Percentiles rank a stretch among this genome's conserved stretches.
These are phyloP conservation scores for Actinernus sp. DNA, from an alignment of 92 coral and sea anemone species.

Conservation along the genomic window DNA sequence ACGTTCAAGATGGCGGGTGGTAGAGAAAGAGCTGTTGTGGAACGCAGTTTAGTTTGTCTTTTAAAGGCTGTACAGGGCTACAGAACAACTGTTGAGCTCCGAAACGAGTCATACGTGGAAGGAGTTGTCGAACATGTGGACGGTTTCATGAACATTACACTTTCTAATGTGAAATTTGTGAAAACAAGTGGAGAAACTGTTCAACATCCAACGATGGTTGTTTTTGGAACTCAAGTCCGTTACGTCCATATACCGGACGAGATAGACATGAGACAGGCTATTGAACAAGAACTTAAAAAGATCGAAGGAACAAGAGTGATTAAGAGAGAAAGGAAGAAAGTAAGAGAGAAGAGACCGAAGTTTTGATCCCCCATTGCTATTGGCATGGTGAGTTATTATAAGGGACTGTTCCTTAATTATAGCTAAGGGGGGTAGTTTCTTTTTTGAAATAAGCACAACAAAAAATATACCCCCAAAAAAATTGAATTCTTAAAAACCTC, in stretches of 20 bases:
- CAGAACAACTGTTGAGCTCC: constrained; percentile 89
- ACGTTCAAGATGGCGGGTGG: constrained; percentile 82
- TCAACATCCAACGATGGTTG: constrained; percentile 75
- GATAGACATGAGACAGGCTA: constrained; percentile 95
- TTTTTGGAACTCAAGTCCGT: constrained; percentile 90
- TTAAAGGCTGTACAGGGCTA: constrained; percentile 90
- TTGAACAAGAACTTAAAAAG: constrained; percentile 75
- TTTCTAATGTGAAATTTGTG: constrained; percentile 81
- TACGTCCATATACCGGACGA: constrained; percentile 97
- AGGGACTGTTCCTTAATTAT: too few relatives aligned
- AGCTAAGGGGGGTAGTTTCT: too few relatives aligned
- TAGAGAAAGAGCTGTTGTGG: constrained; percentile 81
- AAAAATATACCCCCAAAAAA: too few relatives aligned
- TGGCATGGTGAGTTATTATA: too few relatives aligned
- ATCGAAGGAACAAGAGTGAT: constrained; percentile 62
- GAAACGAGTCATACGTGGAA: constrained; percentile 88
- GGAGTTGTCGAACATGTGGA: constrained; percentile 89
- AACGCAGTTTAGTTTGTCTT: constrained; percentile 89
- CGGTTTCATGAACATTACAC: constrained; percentile 90
- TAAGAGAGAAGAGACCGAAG: constrained; percentile 6
- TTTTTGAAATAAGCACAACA: too few relatives aligned
- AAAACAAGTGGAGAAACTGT: constrained; percentile 64
- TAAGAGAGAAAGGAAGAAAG: constrained; percentile 37
- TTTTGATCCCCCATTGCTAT: too few relatives aligned
- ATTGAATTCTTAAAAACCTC: too few relatives aligned